phyloP scores from a whole-genome alignment of 2,113 vertebrate genomes.

The Arizona elegans region DNA sequence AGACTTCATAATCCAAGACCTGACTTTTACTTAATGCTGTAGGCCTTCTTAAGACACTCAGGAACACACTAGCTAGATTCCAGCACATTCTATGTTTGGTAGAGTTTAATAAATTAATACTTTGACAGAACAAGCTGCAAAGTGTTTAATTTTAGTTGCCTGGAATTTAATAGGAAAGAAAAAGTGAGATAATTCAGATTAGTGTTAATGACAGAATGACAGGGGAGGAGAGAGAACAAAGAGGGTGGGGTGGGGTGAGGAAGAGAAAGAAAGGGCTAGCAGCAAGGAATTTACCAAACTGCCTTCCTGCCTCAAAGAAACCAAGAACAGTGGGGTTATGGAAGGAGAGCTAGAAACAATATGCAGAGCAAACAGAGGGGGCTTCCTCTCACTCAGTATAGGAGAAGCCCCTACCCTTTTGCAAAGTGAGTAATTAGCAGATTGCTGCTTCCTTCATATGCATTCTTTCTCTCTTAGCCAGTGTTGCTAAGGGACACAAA shows the following conservation, averaged over 20 bases:
- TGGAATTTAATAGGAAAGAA: background rate
- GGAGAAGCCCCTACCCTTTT: constrained; percentile 71
- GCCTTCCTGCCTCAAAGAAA: constrained; percentile 79
- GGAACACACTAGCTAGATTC: accelerated
- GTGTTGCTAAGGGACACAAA: constrained; percentile 82
- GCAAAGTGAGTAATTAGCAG: constrained; percentile 77
- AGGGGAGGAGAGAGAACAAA: constrained; percentile 32
- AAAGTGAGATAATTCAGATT: background rate
- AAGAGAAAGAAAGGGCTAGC: constrained; percentile 75
- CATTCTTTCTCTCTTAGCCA: constrained; percentile 83
- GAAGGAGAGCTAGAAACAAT: constrained; percentile 85
- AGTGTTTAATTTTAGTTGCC: accelerated
- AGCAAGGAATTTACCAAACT: constrained; percentile 88
- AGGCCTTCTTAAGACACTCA: background rate
- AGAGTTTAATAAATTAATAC: accelerated
- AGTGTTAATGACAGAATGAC: constrained; percentile 1
- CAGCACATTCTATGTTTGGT: background rate
- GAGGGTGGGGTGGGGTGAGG: constrained; percentile 20
- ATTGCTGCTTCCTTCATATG: constrained; percentile 70
- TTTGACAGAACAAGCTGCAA: constrained; percentile 10
- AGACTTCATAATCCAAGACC: background rate
- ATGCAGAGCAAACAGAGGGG: constrained; percentile 67
- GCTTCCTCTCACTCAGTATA: constrained; percentile 74
- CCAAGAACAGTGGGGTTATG: constrained; percentile 81
- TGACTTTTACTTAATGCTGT: accelerated